Conservation (phyloP, 2,888 invertebrate genomes). For the Teinopalpus imperialis region DNA sequence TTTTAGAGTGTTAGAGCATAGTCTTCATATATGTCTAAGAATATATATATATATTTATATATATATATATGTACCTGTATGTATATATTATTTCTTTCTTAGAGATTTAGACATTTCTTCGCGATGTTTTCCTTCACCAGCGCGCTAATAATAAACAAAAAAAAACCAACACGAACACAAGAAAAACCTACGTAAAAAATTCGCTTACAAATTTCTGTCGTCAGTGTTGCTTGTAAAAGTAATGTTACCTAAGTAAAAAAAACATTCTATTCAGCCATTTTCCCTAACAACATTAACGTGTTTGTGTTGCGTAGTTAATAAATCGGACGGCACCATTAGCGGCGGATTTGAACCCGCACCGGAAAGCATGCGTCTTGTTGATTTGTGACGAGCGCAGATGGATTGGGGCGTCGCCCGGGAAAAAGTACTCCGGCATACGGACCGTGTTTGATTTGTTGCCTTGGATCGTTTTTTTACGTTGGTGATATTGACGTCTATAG, state of each 20-base stretch:
- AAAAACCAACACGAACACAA: too few species aligned
- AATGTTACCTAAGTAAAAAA: constrained; percentile 10
- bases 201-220: background rate
- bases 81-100: too few species aligned
- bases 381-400: constrained; percentile 73
- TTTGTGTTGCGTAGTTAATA: constrained; percentile 57
- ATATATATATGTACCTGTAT: too few species aligned
- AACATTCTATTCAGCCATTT: constrained; percentile 19
- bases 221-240: background rate
- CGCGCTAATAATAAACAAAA: too few species aligned
- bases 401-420: constrained; percentile 42
- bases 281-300: constrained; percentile 58
- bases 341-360: constrained; percentile 55
- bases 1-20: too few species aligned
- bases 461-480: background rate
- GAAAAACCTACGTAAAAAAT: too few species aligned
- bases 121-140: too few species aligned
- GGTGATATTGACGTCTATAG: background rate
- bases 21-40: too few species aligned
- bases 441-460: constrained; percentile 39
- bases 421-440: constrained; percentile 33
- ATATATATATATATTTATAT: too few species aligned
- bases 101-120: too few species aligned
- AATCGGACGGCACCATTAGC: constrained; percentile 64
- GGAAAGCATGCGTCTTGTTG: constrained; percentile 76